These are phyloP conservation scores for Ophion costatus DNA, from an alignment of 2,888 invertebrate genomes.

Conservation along the genomic window DNA sequence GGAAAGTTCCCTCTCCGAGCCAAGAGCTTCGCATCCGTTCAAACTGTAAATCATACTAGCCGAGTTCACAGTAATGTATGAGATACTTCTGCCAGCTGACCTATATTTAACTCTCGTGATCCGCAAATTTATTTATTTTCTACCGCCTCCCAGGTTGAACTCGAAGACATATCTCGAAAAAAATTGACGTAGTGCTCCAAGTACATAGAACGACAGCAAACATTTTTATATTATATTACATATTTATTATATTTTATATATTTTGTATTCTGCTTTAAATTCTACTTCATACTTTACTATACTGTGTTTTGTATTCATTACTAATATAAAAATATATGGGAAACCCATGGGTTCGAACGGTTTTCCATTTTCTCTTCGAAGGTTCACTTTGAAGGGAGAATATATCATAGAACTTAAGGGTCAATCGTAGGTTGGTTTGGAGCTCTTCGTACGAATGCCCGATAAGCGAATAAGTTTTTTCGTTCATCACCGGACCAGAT, in stretches of 20 bases:
- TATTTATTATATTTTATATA: too few species aligned
- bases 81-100: not conserved
- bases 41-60: not conserved
- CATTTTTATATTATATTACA: not conserved
- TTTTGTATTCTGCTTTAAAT: too few species aligned
- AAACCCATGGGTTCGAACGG: not conserved
- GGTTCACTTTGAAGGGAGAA: not conserved
- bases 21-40: not conserved
- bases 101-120: not conserved
- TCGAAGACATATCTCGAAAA: not conserved
- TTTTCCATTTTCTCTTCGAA: not conserved
- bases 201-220: not conserved
- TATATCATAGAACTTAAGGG: not conserved
- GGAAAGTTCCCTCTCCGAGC: not conserved
- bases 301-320: not conserved
- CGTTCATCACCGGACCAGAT: conserved; percentile 21
- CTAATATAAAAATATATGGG: not conserved
- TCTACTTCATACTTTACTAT: too few species aligned
- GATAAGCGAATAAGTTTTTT: conserved; percentile 25
- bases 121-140: not conserved
- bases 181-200: not conserved
- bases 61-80: not conserved
- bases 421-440: not conserved
- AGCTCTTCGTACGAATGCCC: conserved; percentile 1
- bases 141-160: not conserved